phyloP scores from a whole-genome alignment of 2,113 vertebrate species.

The Cynopterus brachyotis region DNA sequence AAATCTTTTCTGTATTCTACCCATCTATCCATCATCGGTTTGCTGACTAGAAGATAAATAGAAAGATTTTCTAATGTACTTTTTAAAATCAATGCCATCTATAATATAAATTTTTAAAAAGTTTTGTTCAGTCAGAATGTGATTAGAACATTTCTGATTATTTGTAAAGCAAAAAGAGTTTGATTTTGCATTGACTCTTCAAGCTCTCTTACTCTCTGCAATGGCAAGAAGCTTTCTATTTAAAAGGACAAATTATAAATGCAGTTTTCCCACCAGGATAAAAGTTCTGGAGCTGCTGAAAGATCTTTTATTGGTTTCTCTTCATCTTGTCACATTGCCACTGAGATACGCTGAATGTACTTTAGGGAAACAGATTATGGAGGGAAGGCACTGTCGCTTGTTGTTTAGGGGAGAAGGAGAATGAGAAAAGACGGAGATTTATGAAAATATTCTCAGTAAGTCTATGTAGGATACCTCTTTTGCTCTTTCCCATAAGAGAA shows the following conservation, averaged over 20 bases:
- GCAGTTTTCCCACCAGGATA: constrained; percentile 42
- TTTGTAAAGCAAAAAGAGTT: background rate
- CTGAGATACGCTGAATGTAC: background rate
- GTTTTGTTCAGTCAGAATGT: background rate
- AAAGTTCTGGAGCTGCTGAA: constrained; percentile 70
- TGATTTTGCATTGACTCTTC: background rate
- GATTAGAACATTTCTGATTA: background rate
- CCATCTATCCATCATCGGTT: background rate
- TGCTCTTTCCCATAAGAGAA: background rate
- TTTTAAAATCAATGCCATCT: background rate
- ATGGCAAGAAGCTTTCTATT: constrained; percentile 2
- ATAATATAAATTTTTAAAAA: background rate
- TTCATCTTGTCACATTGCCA: constrained; percentile 53
- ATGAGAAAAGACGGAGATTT: background rate
- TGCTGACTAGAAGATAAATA: background rate
- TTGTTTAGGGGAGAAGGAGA: background rate
- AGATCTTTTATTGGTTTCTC: constrained; percentile 53
- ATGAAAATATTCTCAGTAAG: background rate
- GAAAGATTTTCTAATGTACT: background rate
- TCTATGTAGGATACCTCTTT: background rate
- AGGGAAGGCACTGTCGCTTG: background rate
- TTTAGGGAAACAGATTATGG: constrained; percentile 28
- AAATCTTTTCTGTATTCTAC: background rate
- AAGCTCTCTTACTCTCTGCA: constrained; percentile 1
- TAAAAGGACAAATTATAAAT: constrained; percentile 59